phyloP scores from a whole-genome alignment of 1,140 invertebrate species.

The Drosophila triauraria region DNA sequence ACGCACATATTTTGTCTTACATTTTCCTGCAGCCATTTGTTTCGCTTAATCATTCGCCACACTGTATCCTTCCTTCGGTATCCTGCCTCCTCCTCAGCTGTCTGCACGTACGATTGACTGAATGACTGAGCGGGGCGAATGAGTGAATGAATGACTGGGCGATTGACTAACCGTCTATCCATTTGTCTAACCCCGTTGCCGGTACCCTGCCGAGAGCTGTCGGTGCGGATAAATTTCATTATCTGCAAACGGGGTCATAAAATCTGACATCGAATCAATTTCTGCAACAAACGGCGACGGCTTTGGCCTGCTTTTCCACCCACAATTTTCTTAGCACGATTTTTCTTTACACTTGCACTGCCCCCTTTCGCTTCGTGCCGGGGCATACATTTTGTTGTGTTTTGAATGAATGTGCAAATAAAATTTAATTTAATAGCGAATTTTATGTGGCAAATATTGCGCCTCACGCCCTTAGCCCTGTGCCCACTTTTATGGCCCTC shows the following conservation, averaged over 20 bases:
- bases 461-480: constrained; percentile 25
- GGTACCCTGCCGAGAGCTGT: neutral
- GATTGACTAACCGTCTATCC: constrained; percentile 25
- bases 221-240: constrained; percentile 73
- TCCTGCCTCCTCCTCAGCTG: constrained; percentile 1
- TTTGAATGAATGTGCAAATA: constrained; percentile 81
- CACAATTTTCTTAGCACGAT: constrained; percentile 8
- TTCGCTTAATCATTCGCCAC: constrained; percentile 32
- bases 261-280: constrained; percentile 71
- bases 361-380: neutral
- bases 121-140: constrained; percentile 14
- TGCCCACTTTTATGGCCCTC: constrained; percentile 68
- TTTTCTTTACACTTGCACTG: neutral
- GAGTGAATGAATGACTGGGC: constrained; percentile 31
- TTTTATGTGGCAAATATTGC: constrained; percentile 80
- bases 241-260: constrained; percentile 78
- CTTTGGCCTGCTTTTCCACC: constrained; percentile 2
- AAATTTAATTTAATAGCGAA: constrained; percentile 79
- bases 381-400: constrained; percentile 58
- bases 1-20: constrained; percentile 24
- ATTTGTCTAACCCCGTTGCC: constrained; percentile 22
- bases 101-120: constrained; percentile 43
- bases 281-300: constrained; percentile 40
- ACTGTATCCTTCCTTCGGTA: neutral
- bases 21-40: constrained; percentile 13